These are phyloP conservation scores for Sarcophaga rosellei DNA, from an alignment of 2,888 invertebrate species.

Conservation along the genomic window DNA sequence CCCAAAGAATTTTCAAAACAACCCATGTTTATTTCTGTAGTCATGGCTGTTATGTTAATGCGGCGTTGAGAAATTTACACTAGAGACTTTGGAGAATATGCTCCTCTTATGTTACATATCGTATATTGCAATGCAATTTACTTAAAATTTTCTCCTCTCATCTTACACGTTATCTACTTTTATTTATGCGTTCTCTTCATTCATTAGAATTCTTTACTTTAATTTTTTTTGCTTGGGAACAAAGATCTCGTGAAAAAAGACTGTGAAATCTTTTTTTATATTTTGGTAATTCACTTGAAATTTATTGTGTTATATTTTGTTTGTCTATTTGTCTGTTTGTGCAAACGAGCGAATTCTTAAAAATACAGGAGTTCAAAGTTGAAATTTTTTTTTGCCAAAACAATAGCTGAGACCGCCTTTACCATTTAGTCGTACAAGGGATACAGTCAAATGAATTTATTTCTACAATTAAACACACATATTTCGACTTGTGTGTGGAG, in stretches of 20 bases:
- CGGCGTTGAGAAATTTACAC: slow-evolving; percentile 35
- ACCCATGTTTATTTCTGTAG: neutral
- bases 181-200: neutral
- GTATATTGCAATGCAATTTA: slow-evolving; percentile 47
- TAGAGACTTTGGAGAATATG: slow-evolving; percentile 34
- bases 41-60: neutral
- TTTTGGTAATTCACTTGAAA: slow-evolving; percentile 31
- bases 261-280: neutral
- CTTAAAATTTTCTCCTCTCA: slow-evolving; percentile 20
- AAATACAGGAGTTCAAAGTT: slow-evolving; percentile 41
- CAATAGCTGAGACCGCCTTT: slow-evolving; percentile 22
- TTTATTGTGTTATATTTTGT: slow-evolving; percentile 24
- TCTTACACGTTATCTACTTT: neutral
- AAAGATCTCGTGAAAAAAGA: neutral
- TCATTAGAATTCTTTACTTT: slow-evolving; percentile 1
- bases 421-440: neutral
- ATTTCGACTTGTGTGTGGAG: neutral
- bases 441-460: neutral
- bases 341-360: slow-evolving; percentile 9
- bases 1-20: neutral
- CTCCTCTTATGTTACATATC: slow-evolving; percentile 23
- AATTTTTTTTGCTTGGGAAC: neutral
- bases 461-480: neutral
- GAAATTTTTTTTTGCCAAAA: slow-evolving; percentile 1
- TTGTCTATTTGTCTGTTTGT: neutral